These are phyloP conservation scores for Cartodere bifasciata DNA, from an alignment of 2,888 invertebrate species.

Conservation along the genomic window DNA sequence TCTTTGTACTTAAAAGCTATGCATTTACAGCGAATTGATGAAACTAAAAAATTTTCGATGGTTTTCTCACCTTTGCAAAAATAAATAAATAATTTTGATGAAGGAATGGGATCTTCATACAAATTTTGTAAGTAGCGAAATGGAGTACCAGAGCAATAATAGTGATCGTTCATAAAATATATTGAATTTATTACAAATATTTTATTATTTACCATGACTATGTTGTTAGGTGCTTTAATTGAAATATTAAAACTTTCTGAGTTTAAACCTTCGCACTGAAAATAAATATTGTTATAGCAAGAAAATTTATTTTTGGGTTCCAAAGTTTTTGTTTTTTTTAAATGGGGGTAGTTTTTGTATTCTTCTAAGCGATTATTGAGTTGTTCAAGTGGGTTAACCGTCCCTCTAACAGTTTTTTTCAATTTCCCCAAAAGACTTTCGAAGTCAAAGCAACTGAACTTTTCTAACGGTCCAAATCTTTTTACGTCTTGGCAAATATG, in stretches of 20 bases:
- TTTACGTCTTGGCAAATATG: conserved; percentile 7
- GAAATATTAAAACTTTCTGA: conserved; percentile 4
- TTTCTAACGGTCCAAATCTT: conserved; percentile 7
- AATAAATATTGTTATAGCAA: too few relatives aligned
- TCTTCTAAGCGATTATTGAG: conserved; percentile 5
- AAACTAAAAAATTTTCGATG: conserved; percentile 5
- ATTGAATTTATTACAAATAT: conserved; percentile 5
- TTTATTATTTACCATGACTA: conserved; percentile 3
- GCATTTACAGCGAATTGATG: conserved; percentile 4
- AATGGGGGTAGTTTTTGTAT: background rate
- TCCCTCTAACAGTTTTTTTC: conserved; percentile 5
- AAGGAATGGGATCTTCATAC: conserved; percentile 5
- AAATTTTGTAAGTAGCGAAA: conserved; percentile 6
- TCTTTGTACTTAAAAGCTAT: conserved; percentile 5
- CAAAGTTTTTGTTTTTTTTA: conserved; percentile 1
- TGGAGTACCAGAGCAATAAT: conserved; percentile 4
- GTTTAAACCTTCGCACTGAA: conserved; percentile 4
- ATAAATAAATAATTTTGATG: conserved; percentile 7
- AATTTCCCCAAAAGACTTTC: conserved; percentile 8
- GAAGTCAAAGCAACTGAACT: conserved; percentile 7
- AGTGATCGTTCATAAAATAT: conserved; percentile 2
- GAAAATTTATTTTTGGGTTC: too few relatives aligned
- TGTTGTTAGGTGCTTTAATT: conserved; percentile 3
- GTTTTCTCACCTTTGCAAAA: conserved; percentile 3
- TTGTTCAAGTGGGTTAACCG: conserved; percentile 4